Base-by-base conservation (phyloP, 2,113 vertebrate genomes). In the Eclectus roratus region DNA sequence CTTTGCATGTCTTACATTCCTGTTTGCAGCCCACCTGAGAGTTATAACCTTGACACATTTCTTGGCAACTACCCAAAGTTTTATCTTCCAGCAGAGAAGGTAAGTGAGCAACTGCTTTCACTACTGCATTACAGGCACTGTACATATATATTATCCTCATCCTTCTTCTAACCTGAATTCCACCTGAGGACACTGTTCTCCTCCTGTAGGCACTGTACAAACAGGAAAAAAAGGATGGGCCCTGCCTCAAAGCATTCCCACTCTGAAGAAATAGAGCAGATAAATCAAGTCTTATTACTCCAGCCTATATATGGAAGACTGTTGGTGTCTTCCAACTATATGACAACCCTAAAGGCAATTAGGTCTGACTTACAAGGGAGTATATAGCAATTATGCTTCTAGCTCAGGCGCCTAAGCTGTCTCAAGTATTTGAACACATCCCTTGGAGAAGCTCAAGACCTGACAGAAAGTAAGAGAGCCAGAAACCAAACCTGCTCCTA, bases 61-160 rank as follows among this genome's bases (percentile, higher is more conserved):
- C 47, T 74, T 87, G 92, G 94, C 89, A 81, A 10, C 29, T 43
- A 20, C 84, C 56, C 39, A 37, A 88, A 78, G 58, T 84, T 80
- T 91, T 64, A 73, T 77, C 88, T 91, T 66, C 94, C 83, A 80
- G 83, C 93, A 70, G 95, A 64, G 86, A 77, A 88, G 65, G 90
- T 47, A 72, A 95, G 86, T 10, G 20, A 93, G 66, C 82, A 92
- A 19, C 87, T 85, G 68, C 91, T 81, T 71, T 68, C 88, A 58
- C 55, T 60, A 9, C 84, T 66, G 85, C 53, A 31, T 65, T 44
- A 33, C 46, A 61, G 70, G 31, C 29, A 3, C 68, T n/a, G 39
- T 9, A 33, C 15, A 5, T 39, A 19, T 52, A 29, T 47, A 37
- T 84, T 4, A 56, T 23, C 37, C 25, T 37, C 89, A 60, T 61